These are phyloP conservation scores for Apostichopus japonicus DNA, from an alignment of 35 echinoderm and acorn worm genomes.

Conservation along the genomic window DNA sequence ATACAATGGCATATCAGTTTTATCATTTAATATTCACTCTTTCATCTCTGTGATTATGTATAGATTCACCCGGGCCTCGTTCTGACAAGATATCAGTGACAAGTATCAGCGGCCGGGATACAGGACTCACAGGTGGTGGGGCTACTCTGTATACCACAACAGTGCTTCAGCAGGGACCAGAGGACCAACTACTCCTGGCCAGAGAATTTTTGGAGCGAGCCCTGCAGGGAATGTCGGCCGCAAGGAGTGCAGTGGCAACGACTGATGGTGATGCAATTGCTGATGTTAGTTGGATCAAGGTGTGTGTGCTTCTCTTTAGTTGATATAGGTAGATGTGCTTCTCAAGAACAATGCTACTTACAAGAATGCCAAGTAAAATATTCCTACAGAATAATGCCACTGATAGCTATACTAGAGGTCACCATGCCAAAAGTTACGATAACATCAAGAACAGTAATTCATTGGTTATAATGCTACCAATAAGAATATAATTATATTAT, in stretches of 20 bases:
- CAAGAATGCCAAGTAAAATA: no score
- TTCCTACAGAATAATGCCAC: no score
- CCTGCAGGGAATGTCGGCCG: constrained; percentile 83
- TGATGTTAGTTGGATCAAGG: constrained; percentile 98
- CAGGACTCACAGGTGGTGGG: constrained; percentile 43
- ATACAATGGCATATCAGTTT: neutral
- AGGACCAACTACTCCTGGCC: constrained; percentile 85
- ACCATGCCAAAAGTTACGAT: no score
- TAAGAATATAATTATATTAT: no score
- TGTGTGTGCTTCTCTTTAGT: constrained; percentile 4
- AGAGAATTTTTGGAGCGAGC: constrained; percentile 92
- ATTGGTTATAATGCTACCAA: no score
- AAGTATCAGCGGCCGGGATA: constrained; percentile 55
- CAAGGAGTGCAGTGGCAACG: constrained; percentile 82
- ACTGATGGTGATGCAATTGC: constrained; percentile 95
- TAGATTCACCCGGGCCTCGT: constrained; percentile 40
- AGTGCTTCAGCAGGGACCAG: constrained; percentile 75
- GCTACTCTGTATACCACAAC: constrained; percentile 80
- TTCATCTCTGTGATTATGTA: neutral
- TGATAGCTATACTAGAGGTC: no score
- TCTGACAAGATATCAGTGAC: constrained; percentile 52
- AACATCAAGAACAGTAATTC: no score
- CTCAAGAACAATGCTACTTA: no score
- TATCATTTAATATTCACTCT: no score
- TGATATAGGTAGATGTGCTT: no score